Percentiles rank a stretch among this genome's conserved stretches.
These are phyloP conservation scores for Origma solitaria DNA, from an alignment of 2,113 vertebrate species.

Conservation along the genomic window DNA sequence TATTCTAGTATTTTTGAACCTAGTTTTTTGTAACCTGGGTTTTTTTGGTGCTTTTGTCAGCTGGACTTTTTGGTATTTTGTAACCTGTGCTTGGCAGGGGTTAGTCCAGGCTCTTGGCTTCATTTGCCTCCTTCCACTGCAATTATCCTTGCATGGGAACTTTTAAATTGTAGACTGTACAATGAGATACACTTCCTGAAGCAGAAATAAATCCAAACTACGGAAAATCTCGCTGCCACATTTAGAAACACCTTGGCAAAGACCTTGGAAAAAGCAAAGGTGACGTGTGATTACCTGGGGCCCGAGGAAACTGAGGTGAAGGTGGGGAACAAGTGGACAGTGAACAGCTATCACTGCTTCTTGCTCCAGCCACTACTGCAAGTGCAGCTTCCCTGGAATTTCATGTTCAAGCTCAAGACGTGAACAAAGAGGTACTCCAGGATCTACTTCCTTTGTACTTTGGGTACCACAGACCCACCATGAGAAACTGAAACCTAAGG, in stretches of 20 bases:
- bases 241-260: not conserved
- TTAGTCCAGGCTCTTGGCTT: not conserved
- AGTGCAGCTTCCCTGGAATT: not conserved
- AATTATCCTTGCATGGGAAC: not conserved
- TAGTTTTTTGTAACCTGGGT: no score
- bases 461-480: not conserved
- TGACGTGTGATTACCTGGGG: not conserved
- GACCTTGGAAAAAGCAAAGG: not conserved
- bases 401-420: not conserved
- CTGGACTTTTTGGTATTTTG: not conserved
- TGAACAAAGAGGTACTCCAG: not conserved
- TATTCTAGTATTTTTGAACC: no score
- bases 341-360: not conserved
- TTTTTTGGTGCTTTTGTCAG: no score
- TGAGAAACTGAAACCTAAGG: not conserved
- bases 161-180: not conserved
- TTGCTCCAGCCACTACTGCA: not conserved
- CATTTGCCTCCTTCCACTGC: not conserved
- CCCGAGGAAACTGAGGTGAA: not conserved
- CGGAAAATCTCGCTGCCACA: not conserved
- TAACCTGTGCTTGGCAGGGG: not conserved
- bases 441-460: not conserved
- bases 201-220: not conserved
- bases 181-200: not conserved
- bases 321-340: not conserved